These are phyloP conservation scores for Jordanella pulchra DNA, from an alignment of 2,797 vertebrate genomes.

Conservation along the genomic window DNA sequence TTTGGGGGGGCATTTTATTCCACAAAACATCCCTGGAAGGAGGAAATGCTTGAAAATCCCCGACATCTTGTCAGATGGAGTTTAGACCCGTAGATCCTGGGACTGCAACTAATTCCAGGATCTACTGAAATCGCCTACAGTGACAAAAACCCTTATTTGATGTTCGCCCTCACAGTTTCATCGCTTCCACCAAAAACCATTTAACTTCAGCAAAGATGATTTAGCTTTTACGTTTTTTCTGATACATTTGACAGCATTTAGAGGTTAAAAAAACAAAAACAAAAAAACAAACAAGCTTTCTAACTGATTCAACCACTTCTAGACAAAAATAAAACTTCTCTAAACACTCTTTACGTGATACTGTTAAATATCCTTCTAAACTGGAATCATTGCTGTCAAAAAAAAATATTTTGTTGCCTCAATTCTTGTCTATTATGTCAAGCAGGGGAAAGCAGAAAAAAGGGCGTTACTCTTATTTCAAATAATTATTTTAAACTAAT, in stretches of 20 bases:
- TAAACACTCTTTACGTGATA: too few relatives aligned
- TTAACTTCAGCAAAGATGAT: background rate
- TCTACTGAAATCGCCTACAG: background rate
- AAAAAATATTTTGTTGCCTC: background rate
- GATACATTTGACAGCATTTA: background rate
- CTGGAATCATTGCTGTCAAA: background rate
- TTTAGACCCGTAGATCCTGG: background rate
- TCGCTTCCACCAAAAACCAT: background rate
- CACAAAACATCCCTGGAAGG: too few relatives aligned
- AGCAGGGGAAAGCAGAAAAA: too few relatives aligned
- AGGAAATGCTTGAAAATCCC: too few relatives aligned
- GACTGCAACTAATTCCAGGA: background rate
- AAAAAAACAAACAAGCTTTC: background rate
- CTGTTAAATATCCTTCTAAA: too few relatives aligned
- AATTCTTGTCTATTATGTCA: background rate
- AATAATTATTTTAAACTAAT: too few relatives aligned
- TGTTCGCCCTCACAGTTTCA: background rate
- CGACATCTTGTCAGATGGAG: background rate
- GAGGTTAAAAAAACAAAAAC: too few relatives aligned
- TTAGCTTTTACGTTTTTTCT: background rate
- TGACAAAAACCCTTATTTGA: background rate
- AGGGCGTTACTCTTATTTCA: too few relatives aligned
- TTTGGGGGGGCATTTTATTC: too few relatives aligned
- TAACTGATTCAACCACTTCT: background rate
- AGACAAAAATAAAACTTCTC: too few relatives aligned